Conservation (phyloP, 2,113 vertebrate genomes). For the Phoenicopterus ruber region DNA sequence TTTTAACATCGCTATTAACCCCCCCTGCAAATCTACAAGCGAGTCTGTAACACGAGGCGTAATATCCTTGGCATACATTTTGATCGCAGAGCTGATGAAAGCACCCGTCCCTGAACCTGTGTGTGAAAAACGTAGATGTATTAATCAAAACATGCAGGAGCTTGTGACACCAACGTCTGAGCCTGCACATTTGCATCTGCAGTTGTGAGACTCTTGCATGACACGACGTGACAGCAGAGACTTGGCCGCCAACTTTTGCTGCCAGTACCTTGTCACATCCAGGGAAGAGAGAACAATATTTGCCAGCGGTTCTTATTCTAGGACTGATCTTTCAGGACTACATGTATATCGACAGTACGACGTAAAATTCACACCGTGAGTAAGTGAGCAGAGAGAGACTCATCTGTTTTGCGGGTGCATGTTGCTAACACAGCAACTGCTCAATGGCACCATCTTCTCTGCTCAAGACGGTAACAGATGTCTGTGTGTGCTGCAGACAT, state of each 20-base stretch:
- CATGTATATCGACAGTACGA: neutral
- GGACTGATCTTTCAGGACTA: neutral
- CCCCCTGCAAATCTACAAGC: neutral
- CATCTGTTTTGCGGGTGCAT: neutral
- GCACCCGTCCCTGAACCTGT: neutral
- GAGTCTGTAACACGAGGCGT: neutral
- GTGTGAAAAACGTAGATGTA: neutral
- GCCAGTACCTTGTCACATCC: neutral
- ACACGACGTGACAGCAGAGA: neutral
- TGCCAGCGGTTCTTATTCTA: neutral
- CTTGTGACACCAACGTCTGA: constrained; percentile 3
- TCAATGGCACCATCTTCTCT: neutral
- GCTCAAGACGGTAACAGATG: neutral
- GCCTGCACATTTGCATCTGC: neutral
- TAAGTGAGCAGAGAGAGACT: neutral
- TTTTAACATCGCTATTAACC: neutral
- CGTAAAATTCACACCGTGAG: neutral
- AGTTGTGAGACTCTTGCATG: neutral
- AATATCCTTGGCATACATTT: neutral
- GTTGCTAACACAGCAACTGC: neutral
- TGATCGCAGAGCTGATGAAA: constrained; percentile 37
- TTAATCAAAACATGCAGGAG: constrained; percentile 23
- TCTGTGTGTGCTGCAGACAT: neutral
- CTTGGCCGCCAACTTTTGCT: neutral
- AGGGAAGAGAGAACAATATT: neutral